Evolutionary conservation across 2,797 vertebrate species (phyloP).

Genomic region (Onychomys arenicola): DNA sequence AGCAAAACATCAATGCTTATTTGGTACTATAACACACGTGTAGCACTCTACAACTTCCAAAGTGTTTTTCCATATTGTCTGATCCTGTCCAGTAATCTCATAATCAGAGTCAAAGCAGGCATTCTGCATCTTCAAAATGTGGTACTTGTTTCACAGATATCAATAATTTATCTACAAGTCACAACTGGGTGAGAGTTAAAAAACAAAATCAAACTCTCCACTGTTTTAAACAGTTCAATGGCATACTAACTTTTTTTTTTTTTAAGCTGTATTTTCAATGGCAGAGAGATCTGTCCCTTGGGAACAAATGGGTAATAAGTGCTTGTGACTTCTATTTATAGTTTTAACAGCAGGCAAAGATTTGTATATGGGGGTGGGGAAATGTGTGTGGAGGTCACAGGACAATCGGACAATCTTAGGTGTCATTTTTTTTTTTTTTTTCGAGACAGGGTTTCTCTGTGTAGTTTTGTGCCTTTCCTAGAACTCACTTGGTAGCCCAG

Average conservation of each 20-base stretch:
- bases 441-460: no score
- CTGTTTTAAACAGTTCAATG: conserved; percentile 32
- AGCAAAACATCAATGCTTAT: conserved; percentile 56
- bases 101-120: not conserved
- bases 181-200: not conserved
- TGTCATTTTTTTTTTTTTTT: no score
- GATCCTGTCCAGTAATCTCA: not conserved
- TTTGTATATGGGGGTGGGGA: not conserved
- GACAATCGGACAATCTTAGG: not conserved
- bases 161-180: not conserved
- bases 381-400: not conserved
- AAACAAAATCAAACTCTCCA: conserved; percentile 19
- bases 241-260: not conserved
- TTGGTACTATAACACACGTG: not conserved
- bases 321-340: conserved; percentile 18
- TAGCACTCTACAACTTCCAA: not conserved
- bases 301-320: not conserved
- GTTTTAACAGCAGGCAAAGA: conserved; percentile 29
- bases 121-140: not conserved
- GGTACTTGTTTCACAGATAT: not conserved
- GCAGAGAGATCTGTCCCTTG: conserved; percentile 40
- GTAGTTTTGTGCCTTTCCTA: no score
- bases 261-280: conserved; percentile 43
- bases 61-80: not conserved
- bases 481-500: no score